Base-by-base conservation (phyloP, 2,888 invertebrate genomes). In the Neoitamus cyanurus region DNA sequence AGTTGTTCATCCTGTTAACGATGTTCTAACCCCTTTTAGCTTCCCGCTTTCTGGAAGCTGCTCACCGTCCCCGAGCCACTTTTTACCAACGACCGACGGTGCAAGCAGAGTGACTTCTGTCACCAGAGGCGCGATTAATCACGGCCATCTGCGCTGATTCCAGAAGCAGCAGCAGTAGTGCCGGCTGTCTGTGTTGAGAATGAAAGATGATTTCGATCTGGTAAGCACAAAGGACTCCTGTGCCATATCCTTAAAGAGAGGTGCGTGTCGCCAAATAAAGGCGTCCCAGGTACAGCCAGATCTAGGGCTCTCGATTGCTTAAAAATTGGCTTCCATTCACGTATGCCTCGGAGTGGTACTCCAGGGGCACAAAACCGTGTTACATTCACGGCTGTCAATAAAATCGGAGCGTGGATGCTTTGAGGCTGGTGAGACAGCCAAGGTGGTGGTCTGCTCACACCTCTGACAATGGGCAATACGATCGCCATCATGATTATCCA, bases 321-420 rank as follows among this genome's bases (percentile, higher is more conserved):
- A 73, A 73, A 73, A 73, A 73, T 73, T 73, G 36, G 34, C 36
- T 73, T 73, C 73, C 70, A 70, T 70, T 70, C 30, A 73, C 20
- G 73, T 58, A n/a, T 20, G 58, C 6, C 15, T 73, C 9, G 11
- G n/a, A 20, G 34, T 30, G 15, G 13, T 20, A 6, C 73, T 73
- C 36, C 20, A 31, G 31, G 73, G 70, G 69, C 28, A 30, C n/a
- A 30, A 70, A 70, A 30, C 30, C 31, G 70, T 6, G 70, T 70
- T 70, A 30, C 31, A 73, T 73, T 15, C 31, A 34, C 20, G 34
- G 20, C 73, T 73, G 73, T 73, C 7, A 72, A 73, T 36, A 20
- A 73, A 36, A 73, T 36, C 36, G 34, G 73, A 36, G 73, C 34
- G 36, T 36, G 36, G 36, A 36, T 73, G 3, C 34, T 36, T 36